A percentile compares a stretch with the other conserved stretches of the same genome.
Evolutionary conservation across 2,888 invertebrate genomes (phyloP).

Genomic region (Drosophila flavopinicola): DNA sequence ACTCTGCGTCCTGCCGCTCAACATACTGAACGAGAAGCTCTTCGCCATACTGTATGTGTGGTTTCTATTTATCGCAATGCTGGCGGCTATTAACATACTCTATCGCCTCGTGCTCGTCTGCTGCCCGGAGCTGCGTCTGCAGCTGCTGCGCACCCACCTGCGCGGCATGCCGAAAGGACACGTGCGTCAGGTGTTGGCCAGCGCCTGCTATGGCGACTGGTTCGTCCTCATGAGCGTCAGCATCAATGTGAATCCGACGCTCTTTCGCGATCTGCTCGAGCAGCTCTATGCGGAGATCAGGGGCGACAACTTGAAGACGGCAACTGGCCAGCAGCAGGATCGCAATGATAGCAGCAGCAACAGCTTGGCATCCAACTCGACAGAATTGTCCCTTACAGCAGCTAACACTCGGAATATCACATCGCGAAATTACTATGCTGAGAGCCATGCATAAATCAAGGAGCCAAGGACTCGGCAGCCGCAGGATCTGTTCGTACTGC

Average conservation of each 20-base stretch:
- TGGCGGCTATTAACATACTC: slow-evolving; percentile 87
- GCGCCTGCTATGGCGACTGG: slow-evolving; percentile 88
- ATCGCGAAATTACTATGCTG: too few species aligned
- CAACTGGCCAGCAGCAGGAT: not conserved
- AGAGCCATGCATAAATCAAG: slow-evolving; percentile 55
- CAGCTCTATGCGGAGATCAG: slow-evolving; percentile 81
- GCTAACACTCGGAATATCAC: too few species aligned
- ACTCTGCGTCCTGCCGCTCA: slow-evolving; percentile 90
- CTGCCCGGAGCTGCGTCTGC: slow-evolving; percentile 63
- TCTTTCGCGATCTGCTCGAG: slow-evolving; percentile 87
- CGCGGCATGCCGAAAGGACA: slow-evolving; percentile 66
- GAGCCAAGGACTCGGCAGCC: not conserved
- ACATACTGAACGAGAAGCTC: slow-evolving; percentile 91
- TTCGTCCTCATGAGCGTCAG: slow-evolving; percentile 90
- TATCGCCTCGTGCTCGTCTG: slow-evolving; percentile 88
- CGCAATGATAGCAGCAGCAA: not conserved
- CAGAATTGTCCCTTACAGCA: slow-evolving; percentile 1
- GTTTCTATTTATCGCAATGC: slow-evolving; percentile 87
- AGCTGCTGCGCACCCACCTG: slow-evolving; percentile 70
- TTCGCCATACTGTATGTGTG: slow-evolving; percentile 90
- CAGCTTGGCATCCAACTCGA: not conserved
- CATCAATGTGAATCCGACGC: slow-evolving; percentile 89
- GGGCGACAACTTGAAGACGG: not conserved
- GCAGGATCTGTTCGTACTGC: not conserved
- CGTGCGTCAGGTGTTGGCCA: slow-evolving; percentile 60